These are phyloP conservation scores for Camarhynchus parvulus DNA, from an alignment of 2,113 vertebrate species.

Conservation along the genomic window DNA sequence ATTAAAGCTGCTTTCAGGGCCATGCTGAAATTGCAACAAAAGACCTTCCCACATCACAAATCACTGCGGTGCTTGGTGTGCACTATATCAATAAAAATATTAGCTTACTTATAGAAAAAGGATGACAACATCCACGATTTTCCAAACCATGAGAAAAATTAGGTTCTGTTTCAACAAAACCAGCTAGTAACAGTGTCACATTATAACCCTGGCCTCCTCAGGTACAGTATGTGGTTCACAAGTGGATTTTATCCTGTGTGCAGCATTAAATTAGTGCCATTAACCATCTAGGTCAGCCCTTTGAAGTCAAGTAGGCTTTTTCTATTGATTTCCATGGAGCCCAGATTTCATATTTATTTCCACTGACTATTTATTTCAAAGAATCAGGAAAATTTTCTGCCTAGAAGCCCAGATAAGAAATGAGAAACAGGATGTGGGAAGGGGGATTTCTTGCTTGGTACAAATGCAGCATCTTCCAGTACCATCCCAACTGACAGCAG, in stretches of 20 bases:
- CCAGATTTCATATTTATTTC: conserved; percentile 47
- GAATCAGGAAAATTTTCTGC: neutral
- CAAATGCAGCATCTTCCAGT: neutral
- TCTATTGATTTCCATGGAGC: conserved; percentile 31
- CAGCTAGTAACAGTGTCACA: neutral
- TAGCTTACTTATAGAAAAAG: conserved; percentile 58
- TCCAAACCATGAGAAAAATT: conserved; percentile 35
- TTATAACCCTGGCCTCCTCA: conserved; percentile 10
- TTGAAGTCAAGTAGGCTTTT: conserved; percentile 48
- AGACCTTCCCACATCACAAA: conserved; percentile 47
- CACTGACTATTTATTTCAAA: conserved; percentile 35
- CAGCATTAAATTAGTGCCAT: conserved; percentile 36
- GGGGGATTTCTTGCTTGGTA: neutral
- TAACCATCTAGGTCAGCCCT: conserved; percentile 31
- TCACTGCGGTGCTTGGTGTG: conserved; percentile 31
- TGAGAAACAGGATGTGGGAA: neutral
- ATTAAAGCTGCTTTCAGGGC: neutral
- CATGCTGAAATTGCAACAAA: conserved; percentile 21
- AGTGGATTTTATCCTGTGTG: conserved; percentile 25
- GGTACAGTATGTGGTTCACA: neutral
- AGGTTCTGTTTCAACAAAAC: conserved; percentile 44
- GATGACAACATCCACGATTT: conserved; percentile 53
- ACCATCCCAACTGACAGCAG: neutral
- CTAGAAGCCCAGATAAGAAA: neutral
- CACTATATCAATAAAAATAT: conserved; percentile 65